Evolutionary conservation across 2,888 invertebrate genomes (phyloP), one percentile per base, ranked within the genome.

Genomic region (Plebejus anna): DNA sequence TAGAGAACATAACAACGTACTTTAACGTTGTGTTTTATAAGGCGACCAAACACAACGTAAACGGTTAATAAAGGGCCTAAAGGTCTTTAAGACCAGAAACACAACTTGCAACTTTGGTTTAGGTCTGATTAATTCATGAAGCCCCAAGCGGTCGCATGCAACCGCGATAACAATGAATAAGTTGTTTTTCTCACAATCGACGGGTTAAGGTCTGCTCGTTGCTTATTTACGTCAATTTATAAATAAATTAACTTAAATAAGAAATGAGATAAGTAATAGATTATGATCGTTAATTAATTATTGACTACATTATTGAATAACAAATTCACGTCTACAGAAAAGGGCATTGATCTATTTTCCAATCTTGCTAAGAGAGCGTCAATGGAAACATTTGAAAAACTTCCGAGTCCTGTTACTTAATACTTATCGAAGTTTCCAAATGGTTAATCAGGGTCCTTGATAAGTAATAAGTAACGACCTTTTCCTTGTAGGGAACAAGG

Each of bases 381-480:
- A 66, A 66, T 32, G 36, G 32, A 36, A 66, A 66, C 16, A 66
- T 66, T 66, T 32, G 66, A 11, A 61, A 61, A 28, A 61, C 22
- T 61, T 28, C 16, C 59, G 7, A 61, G 61, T 28, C 61, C 28
- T 61, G 22, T 1, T 61, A 61, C 61, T 28, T 61, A 28, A 9
- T 28, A 61, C 61, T 61, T 61, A 61, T 28, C n/a, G 22, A 61
- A 28, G 61, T 11, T 66, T 32, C 36, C 32, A 13, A 66, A 36
- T 36, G 16, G 36, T 32, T 66, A 36, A 5, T 66, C 66, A 36
- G 66, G 66, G 66, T 66, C 36, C 66, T 66, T 36, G 66, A 66
- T 66, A 32, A 66, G 66, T 66, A 66, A 36, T 66, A 32, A 66
- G 66, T 66, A 66, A 66, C 16, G 66, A 66, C 66, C 32, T 16